Conservation (phyloP, 2,888 invertebrate genomes). For the Drosophila macrospina region DNA sequence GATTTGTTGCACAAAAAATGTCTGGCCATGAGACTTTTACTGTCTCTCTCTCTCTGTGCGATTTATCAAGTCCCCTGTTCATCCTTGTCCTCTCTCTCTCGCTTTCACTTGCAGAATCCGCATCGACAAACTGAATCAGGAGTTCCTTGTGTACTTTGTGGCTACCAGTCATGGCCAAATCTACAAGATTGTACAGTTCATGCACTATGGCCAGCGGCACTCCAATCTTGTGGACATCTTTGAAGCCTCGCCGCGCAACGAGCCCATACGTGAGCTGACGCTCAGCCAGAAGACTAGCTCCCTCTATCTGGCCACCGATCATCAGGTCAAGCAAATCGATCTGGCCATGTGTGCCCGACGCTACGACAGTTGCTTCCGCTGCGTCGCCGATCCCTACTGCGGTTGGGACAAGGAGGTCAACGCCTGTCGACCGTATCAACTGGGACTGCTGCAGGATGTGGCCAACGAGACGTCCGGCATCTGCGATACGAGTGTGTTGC, state of each 20-base stretch:
- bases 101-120: slow-evolving; percentile 79
- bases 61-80: slow-evolving; percentile 32
- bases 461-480: slow-evolving; percentile 95
- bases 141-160: slow-evolving; percentile 96
- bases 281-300: slow-evolving; percentile 94
- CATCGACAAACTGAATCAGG: slow-evolving; percentile 86
- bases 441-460: slow-evolving; percentile 94
- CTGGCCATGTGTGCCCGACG: slow-evolving; percentile 95
- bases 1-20: slow-evolving; percentile 34
- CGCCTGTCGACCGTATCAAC: slow-evolving; percentile 94
- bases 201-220: slow-evolving; percentile 91
- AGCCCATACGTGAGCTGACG: slow-evolving; percentile 95
- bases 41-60: slow-evolving; percentile 25
- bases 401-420: slow-evolving; percentile 97
- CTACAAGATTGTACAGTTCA: slow-evolving; percentile 97
- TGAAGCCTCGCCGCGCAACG: slow-evolving; percentile 93
- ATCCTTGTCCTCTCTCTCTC: slow-evolving; percentile 1
- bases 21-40: slow-evolving; percentile 8
- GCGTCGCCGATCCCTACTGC: slow-evolving; percentile 98
- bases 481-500: slow-evolving; percentile 94
- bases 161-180: slow-evolving; percentile 94
- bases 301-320: slow-evolving; percentile 95
- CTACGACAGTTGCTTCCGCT: slow-evolving; percentile 96
- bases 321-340: slow-evolving; percentile 94
- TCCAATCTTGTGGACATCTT: slow-evolving; percentile 96